Percentiles rank a stretch among this genome's conserved stretches.
phyloP scores from a whole-genome alignment of 2,113 vertebrate genomes.

The Nothocercus nigrocapillus region DNA sequence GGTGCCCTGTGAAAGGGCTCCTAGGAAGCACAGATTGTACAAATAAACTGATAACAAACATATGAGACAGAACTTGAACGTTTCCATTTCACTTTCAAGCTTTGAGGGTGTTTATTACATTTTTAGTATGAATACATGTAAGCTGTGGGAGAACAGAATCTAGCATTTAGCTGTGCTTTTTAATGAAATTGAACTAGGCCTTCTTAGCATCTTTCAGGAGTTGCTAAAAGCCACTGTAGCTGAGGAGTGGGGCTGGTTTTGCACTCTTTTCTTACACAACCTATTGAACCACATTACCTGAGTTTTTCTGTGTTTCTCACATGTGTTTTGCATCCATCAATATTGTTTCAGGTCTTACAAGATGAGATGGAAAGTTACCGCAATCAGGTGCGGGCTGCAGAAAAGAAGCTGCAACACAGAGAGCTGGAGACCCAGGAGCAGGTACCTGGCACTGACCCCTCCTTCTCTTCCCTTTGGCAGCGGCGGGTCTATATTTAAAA shows the following conservation, averaged over 20 bases:
- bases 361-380: constrained; percentile 83
- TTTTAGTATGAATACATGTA: not conserved
- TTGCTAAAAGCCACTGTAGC: not conserved
- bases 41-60: not conserved
- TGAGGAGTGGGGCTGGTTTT: not conserved
- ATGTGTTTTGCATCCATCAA: not conserved
- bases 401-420: constrained; percentile 85
- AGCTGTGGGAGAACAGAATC: not conserved
- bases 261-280: not conserved
- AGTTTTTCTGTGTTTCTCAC: not conserved
- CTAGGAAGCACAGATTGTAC: not conserved
- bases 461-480: not conserved
- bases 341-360: constrained; percentile 83
- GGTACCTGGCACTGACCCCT: constrained; percentile 73
- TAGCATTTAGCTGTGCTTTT: not conserved
- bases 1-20: not conserved
- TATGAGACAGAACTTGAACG: not conserved
- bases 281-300: rapidly evolving
- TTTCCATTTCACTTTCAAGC: not conserved
- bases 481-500: not conserved
- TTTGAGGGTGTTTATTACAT: not conserved
- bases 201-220: rapidly evolving
- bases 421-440: constrained; percentile 89
- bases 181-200: not conserved
- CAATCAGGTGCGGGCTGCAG: constrained; percentile 72